Conservation (phyloP, 2,888 invertebrate genomes). For the Microdon myrmicae region DNA sequence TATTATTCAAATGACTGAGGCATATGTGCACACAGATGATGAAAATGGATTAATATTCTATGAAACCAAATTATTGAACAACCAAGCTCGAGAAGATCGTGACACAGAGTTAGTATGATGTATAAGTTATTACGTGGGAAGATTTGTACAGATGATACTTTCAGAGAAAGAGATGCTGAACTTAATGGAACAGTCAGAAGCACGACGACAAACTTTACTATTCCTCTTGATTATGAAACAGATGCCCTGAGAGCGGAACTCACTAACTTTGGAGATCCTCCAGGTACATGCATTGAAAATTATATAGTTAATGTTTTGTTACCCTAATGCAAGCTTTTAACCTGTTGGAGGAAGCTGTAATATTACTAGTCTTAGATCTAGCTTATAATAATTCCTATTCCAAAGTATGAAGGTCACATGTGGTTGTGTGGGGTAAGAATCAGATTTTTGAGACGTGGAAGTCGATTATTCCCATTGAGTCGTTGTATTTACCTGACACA, state of each 20-base stretch:
- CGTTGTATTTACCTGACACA: too few relatives aligned
- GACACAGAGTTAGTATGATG: conserved; percentile 5
- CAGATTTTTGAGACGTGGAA: too few relatives aligned
- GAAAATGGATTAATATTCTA: conserved; percentile 77
- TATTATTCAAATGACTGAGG: conserved; percentile 72
- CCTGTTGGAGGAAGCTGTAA: neutral
- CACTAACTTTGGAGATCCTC: conserved; percentile 73
- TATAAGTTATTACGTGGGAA: neutral
- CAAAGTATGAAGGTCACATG: too few relatives aligned
- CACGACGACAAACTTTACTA: conserved; percentile 70
- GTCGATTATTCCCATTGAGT: too few relatives aligned
- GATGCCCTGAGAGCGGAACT: conserved; percentile 75
- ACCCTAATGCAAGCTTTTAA: neutral
- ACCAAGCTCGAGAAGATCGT: conserved; percentile 27
- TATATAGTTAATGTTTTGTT: too few relatives aligned
- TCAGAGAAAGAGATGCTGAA: neutral
- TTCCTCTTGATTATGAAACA: conserved; percentile 75
- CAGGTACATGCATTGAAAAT: conserved; percentile 60
- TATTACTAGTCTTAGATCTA: too few relatives aligned
- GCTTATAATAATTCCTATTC: too few relatives aligned
- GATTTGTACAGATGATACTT: neutral
- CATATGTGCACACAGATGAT: conserved; percentile 79
- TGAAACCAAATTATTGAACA: conserved; percentile 65
- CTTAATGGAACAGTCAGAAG: conserved; percentile 65
- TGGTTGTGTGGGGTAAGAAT: too few relatives aligned